These are phyloP conservation scores for Clarias macrocephalus DNA, from an alignment of 2,113 vertebrate genomes.

Conservation along the genomic window DNA sequence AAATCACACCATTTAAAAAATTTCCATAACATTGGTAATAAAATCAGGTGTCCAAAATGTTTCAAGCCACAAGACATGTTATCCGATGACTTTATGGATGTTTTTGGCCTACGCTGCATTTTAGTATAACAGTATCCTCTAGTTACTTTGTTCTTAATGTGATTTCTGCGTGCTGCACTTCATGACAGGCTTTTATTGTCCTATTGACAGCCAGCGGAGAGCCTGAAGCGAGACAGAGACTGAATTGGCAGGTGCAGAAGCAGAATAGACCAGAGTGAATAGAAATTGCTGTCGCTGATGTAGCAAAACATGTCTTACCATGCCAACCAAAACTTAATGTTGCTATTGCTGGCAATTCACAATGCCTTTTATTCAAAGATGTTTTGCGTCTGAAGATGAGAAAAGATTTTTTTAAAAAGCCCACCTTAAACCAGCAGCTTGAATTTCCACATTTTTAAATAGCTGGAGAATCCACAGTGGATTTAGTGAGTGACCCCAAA, in stretches of 20 bases:
- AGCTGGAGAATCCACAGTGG: not conserved
- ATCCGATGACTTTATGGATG: too few species aligned
- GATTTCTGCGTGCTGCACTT: not conserved
- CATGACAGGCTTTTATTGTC: slow-evolving; percentile 5
- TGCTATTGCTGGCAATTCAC: not conserved
- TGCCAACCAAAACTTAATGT: not conserved
- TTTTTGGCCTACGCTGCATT: not conserved
- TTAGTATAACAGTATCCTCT: not conserved
- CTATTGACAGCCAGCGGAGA: slow-evolving; percentile 1
- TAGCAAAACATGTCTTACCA: slow-evolving; percentile 10
- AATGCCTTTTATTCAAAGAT: not conserved
- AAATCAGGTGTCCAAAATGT: not conserved
- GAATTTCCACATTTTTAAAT: not conserved
- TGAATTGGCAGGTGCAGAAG: not conserved
- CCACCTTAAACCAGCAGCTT: not conserved
- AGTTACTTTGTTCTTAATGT: not conserved
- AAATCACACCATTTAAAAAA: not conserved
- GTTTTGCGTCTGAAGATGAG: not conserved
- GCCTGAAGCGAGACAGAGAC: not conserved
- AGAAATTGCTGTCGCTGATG: slow-evolving; percentile 1
- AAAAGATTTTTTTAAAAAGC: not conserved
- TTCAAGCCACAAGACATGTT: not conserved
- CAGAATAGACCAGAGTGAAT: slow-evolving; percentile 1
- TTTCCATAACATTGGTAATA: not conserved
- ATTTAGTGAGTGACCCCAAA: not conserved